Percentiles rank a stretch among this genome's conserved stretches.
Conservation (phyloP, 2,113 vertebrate genomes). For the Rhipidura dahli region DNA sequence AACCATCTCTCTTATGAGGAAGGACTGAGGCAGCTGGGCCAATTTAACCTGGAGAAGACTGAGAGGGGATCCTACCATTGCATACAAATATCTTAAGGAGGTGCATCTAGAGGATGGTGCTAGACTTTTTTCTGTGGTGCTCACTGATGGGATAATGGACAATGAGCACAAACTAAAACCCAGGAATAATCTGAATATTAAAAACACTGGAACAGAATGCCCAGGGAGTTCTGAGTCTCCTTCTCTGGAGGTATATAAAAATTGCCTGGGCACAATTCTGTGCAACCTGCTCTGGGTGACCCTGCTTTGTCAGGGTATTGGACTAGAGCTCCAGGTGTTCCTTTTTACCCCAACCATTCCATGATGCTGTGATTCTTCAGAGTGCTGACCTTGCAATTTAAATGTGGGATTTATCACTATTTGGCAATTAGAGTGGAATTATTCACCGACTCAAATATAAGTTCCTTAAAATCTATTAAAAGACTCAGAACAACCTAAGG, state of each 20-base stretch:
- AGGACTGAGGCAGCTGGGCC: neutral
- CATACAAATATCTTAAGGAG: neutral
- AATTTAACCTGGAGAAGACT: neutral
- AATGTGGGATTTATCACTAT: neutral
- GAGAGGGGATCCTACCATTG: neutral
- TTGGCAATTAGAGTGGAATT: neutral
- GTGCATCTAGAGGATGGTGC: neutral
- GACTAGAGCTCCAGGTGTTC: neutral
- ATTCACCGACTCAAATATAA: neutral
- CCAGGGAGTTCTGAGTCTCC: neutral
- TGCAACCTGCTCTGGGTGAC: neutral
- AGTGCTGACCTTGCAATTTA: neutral
- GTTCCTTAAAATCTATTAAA: neutral
- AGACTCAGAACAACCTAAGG: neutral
- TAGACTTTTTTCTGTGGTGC: neutral
- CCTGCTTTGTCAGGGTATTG: rapidly evolving
- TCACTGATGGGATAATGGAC: neutral
- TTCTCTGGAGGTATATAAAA: neutral
- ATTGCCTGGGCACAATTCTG: neutral
- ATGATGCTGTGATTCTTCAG: neutral
- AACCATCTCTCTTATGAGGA: neutral
- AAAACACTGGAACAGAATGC: neutral
- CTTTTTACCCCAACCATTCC: neutral
- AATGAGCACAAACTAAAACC: neutral
- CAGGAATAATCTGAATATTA: neutral